Evolutionary conservation across 2,797 vertebrate species (phyloP), one percentile per base, ranked within the genome.

Genomic region (Oryzias dopingdopingensis): DNA sequence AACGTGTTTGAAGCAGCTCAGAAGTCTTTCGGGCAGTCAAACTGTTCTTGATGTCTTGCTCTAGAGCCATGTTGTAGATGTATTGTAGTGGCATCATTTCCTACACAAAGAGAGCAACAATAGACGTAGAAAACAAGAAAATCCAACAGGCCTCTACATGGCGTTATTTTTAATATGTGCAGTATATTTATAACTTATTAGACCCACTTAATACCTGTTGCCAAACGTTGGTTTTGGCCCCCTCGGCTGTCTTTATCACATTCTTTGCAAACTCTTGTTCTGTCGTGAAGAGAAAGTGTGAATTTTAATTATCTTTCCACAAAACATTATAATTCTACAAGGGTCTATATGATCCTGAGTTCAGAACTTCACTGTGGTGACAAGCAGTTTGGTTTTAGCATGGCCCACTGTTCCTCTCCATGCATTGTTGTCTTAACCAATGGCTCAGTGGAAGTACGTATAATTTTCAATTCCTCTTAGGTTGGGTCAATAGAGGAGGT

Each of bases 231-330:
- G 66, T 72, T 67, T 88, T 94, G 37, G 94, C 91, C 12, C 88
- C 84, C 67, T 98, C 96, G 0, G 94, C 92, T 1, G 92, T 86
- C 82, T 95, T 96, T 23, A 91, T 85, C 16, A 95, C 72, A 67
- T 84, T 95, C 79, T 96, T 98, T 48, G 94, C 88, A 86, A 96
- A 98, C 66, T 98, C 96, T 56, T 92, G 87, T 72, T 97, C 96
- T 98, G 82, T 56, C n/a, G 74, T 81, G 48, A 68, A 73, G 67
- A 72, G 65, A 42, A 32, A 8, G 0, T 10, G 1, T 22, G n/a
- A 16, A 1, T 52, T 62, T 54, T 4, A 65, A 12, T 15, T 47
- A 48, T 42, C 1, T 37, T 37, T 37, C 29, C 32, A 37, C 10
- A 3, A 13, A 13, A 37, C 10, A 13, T 37, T 37, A 37, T 37